Evolutionary conservation across 2,888 invertebrate species (phyloP), one percentile per base, ranked within the genome.

Genomic region (Cheilosia scutellata): DNA sequence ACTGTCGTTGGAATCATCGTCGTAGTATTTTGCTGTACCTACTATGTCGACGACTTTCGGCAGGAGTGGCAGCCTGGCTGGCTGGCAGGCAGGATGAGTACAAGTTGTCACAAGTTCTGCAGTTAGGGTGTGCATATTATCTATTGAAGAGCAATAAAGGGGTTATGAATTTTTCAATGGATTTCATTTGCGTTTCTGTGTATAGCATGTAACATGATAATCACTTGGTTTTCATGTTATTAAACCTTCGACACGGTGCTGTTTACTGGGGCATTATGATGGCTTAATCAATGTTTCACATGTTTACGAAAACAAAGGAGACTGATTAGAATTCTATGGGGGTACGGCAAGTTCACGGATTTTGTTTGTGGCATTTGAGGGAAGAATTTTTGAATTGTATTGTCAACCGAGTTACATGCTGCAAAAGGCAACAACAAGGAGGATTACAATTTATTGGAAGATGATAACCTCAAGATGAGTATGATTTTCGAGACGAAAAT

Each of bases 101-200:
- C 63, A 70, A 79, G 63, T 58, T 74, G 83, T 70, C 63, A 79
- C 29, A 83, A 68, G 42, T 70, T 65, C 31, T 70, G 62, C 31
- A 47, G 60, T 47, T 44, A 33, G 42, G 25, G 33, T 60, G 29
- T 29, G 37, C 27, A 20, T 65, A 58, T 70, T 82, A 55, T 71
- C 58, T 71, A 77, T 77, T 71, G 60, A 70, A 37, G 51, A 76
- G 44, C 71, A 47, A 9, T 55, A 77, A 72, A 62, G 47, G 65
- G 66, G 55, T 77, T 70, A 71, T 78, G 55, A 71, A 60, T 82
- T 77, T 71, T 77, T 55, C 40, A 77, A 76, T 44, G 63, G 57
- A 44, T 58, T 76, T 70, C 62, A 74, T 74, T 63, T 62, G 40
- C 20, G 20, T 42, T 72, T 44, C 51, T 40, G 20, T 62, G 49